Evolutionary conservation across 2,113 vertebrate species (phyloP), one percentile per base, ranked within the genome.

Genomic region (Hystrix cristata): DNA sequence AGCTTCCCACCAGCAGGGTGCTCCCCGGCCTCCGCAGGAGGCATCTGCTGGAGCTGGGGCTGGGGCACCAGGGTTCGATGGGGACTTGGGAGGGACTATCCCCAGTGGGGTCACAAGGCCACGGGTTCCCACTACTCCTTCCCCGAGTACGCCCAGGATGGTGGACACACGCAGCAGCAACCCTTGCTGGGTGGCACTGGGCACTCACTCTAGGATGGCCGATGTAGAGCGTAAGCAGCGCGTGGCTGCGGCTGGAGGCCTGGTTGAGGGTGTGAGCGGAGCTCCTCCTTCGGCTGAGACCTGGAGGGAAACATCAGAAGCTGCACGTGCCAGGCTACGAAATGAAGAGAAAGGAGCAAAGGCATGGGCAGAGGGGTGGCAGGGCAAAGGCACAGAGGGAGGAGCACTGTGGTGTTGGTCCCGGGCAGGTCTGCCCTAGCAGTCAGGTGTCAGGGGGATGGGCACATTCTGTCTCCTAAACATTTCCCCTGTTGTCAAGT

Each of bases 191-290:
- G 60, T n/a, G 64, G 23, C 46, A 38, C 78, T 0, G 34, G 76
- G 12, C 72, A 67, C 99, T 98, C 97, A 99, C 99, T 0, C 97
- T 31, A n/a, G 87, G 95, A 62, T 53, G 93, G 95, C 48, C 55
- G 94, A 99, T 8, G 19, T 98, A 96, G 72, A 99, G 38, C 1
- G 98, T 99, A 62, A 99, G 97, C 21, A 99, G 96, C 19, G 98
- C 98, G 0, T 99, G 99, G 97, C 99, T 99, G 90, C 99, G 98
- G 97, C 99, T 99, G 11, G 99, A 99, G 86, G 98, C 98, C 96
- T 96, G 97, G 95, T 99, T 99, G 97, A 99, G 98, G 34, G 97
- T 95, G 1, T 99, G 99, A 0, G 98, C 98, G 0, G 99, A 99
- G 60, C 98, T 99, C 80, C 72, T 97, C 46, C 99, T 96, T 12